These are phyloP conservation scores for Neomorphus geoffroyi DNA, from an alignment of 2,797 vertebrate species.

Conservation along the genomic window DNA sequence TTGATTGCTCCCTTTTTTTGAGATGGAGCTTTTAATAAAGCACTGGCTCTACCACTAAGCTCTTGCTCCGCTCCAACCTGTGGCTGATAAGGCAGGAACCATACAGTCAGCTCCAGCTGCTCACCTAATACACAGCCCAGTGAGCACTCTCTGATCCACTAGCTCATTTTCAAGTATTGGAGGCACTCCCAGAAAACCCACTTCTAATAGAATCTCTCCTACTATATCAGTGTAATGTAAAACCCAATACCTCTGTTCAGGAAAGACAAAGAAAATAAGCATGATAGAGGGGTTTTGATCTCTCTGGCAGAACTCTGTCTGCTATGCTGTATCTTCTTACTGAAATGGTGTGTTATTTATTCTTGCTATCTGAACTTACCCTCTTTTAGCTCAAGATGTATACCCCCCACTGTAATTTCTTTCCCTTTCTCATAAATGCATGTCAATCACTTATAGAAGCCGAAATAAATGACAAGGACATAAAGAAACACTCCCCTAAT, in stretches of 20 bases:
- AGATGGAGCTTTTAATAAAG: not conserved
- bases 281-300: not conserved
- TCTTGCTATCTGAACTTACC: not conserved
- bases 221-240: not conserved
- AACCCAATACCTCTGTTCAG: not conserved
- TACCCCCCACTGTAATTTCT: not conserved
- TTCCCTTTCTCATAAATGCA: not conserved
- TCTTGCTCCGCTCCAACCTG: not conserved
- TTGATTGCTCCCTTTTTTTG: not conserved
- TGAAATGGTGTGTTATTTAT: not conserved
- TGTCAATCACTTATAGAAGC: not conserved
- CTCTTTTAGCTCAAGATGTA: not conserved
- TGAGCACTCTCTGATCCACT: not conserved
- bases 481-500: not conserved
- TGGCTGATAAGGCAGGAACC: not conserved
- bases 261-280: constrained; percentile 9
- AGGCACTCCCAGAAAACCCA: not conserved
- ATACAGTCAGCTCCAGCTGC: not conserved
- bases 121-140: not conserved
- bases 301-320: not conserved
- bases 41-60: not conserved
- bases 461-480: not conserved
- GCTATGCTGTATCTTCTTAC: not conserved
- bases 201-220: not conserved
- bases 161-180: not conserved